Base-by-base conservation (phyloP, 1,140 invertebrate genomes). In the Euglossa dilemma region DNA sequence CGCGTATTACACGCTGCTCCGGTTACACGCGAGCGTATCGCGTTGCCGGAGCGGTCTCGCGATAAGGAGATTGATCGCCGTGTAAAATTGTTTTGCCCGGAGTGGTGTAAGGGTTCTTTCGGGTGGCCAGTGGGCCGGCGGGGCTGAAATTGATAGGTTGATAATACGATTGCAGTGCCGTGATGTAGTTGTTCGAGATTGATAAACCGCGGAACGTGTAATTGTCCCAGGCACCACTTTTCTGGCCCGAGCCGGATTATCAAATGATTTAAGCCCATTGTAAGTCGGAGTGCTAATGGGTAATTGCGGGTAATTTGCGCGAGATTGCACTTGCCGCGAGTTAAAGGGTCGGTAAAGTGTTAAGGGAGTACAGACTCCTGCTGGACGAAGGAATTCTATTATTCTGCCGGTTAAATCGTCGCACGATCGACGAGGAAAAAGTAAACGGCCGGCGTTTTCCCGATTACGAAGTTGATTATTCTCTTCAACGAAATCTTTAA, bases 31-130 rank as follows among this genome's bases (percentile, higher is more conserved):
- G n/a, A 69, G 14, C 0, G 12, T 47, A 69, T 66, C 64, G 12
- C 63, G 63, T 64, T 43, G 20, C 63, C 11, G 5, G 52, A 54
- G 16, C 23, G 50, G 50, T 70, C 59, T 20, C n/a, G 67, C 67
- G 77, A 80, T 72, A 72, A 79, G 43, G 36, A 72, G 69, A 80
- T 80, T 72, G 77, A 80, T 80, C 56, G 69, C 18, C 45, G 7
- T 25, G 77, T 14, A 28, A 71, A 79, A 79, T 79, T 80, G 70
- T 80, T 80, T 72, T 20, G 23, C 14, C 25, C 18, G 18, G 47
- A 23, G 18, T 18, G 74, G 54, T 6, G 6, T 14, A 5, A 43
- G 20, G 45, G 23, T 50, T 50, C 57, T 52, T 78, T 70, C n/a
- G 16, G 36, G 20, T 25, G 12, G n/a, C 12, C 16, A 20, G 25